Evolutionary conservation across 2,888 invertebrate species (phyloP).

Genomic region (Alloplasta piceator): DNA sequence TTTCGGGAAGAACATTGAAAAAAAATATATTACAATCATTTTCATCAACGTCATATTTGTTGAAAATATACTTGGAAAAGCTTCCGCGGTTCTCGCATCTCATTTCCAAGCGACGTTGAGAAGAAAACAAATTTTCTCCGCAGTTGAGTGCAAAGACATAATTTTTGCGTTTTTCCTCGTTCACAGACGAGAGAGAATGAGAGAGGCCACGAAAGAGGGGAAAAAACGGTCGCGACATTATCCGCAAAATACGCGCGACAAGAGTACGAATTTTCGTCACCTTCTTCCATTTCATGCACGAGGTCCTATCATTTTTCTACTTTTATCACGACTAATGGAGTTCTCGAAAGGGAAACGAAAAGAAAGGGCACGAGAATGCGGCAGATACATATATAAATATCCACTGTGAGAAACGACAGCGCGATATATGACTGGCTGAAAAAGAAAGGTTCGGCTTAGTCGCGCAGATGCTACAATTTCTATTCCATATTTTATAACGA

Average conservation of each 20-base stretch:
- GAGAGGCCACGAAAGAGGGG: neutral
- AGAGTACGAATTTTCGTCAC: neutral
- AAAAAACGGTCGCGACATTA: too few relatives aligned
- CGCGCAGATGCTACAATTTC: too few relatives aligned
- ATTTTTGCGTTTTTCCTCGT: neutral
- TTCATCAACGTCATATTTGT: constrained; percentile 2
- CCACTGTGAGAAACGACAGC: too few relatives aligned
- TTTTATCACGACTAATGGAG: constrained; percentile 28
- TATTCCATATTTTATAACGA: too few relatives aligned
- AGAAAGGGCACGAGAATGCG: neutral
- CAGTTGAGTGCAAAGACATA: neutral
- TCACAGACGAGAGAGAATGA: neutral
- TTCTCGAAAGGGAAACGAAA: neutral
- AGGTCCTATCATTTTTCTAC: constrained; percentile 18
- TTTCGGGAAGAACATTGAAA: too few relatives aligned
- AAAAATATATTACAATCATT: too few relatives aligned
- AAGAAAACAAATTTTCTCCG: neutral
- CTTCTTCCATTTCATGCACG: neutral
- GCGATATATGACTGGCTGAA: too few relatives aligned
- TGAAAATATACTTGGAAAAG: neutral
- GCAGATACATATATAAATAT: too few relatives aligned
- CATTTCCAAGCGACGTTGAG: neutral
- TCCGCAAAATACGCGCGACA: neutral
- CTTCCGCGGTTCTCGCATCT: too few relatives aligned
- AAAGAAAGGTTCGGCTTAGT: too few relatives aligned